Evolutionary conservation across 2,888 invertebrate genomes (phyloP), one percentile per base, ranked within the genome.

Genomic region (Tenodera sinensis): DNA sequence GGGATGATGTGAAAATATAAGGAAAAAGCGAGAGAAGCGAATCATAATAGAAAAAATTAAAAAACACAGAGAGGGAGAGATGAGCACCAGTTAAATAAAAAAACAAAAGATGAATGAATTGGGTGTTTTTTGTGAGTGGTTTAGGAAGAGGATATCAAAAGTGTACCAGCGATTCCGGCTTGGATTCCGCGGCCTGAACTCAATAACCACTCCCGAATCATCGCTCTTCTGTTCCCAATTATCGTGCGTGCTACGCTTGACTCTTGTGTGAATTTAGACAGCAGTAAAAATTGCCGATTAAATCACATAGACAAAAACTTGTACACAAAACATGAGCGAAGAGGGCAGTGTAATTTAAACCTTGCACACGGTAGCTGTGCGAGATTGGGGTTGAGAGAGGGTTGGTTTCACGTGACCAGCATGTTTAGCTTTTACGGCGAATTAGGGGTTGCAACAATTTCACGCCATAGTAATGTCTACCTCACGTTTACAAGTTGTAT

Each of bases 41-140:
- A 87, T 87, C 87, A 87, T 87, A 87, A 87, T 87, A 87, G 87
- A 87, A 87, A 87, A 87, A 83, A 82, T 28, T 82, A 87, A 87
- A 87, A 83, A 82, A 28, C 30, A 84, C 25, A 28, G 27, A 81
- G 82, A 87, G 83, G 82, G 82, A 34, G 87, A 83, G 87, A 87
- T 87, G 87, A 87, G 83, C 8, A 83, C 82, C 30, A 83, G 83
- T 87, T 87, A 87, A 87, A 87, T 87, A 87, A 87, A 87, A 82
- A 34, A 81, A 87, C 28, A 87, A 87, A 87, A 82, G 82, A 87
- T 82, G 82, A 83, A 83, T 87, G 87, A 87, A 87, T 87, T 82
- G 25, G 82, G 42, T 42, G 42, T 82, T 9, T 81, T 83, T 87
- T 87, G 87, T 83, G 81, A 42, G 25, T 42, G 83, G 34, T 25